These are phyloP conservation scores for Lucinisca nassula DNA, from an alignment of 2,888 invertebrate species.

Conservation along the genomic window DNA sequence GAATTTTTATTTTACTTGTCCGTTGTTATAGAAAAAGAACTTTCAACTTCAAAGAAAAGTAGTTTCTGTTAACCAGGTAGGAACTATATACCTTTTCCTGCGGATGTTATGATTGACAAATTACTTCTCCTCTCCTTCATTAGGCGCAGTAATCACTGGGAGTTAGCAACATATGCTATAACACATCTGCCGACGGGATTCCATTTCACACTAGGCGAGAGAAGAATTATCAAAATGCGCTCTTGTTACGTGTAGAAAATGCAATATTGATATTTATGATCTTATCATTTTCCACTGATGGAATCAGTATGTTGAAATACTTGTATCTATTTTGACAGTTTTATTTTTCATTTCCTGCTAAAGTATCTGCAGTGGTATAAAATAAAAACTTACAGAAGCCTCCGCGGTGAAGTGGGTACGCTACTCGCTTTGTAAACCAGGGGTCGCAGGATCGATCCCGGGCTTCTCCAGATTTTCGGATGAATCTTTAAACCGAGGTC, in stretches of 20 bases:
- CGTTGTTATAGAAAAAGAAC: too few species aligned
- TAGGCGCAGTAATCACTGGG: background rate
- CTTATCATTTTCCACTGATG: background rate
- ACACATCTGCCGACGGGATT: background rate
- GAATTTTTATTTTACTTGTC: too few species aligned
- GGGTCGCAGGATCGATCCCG: too few species aligned
- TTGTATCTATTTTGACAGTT: constrained; percentile 5
- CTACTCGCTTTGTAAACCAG: too few species aligned
- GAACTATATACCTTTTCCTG: background rate
- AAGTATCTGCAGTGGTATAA: too few species aligned
- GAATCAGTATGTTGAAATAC: background rate
- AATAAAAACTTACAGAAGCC: too few species aligned
- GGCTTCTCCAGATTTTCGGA: too few species aligned
- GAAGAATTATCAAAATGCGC: background rate
- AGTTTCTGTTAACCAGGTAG: background rate
- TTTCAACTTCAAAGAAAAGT: background rate
- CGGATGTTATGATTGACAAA: constrained; percentile 1
- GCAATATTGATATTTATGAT: background rate
- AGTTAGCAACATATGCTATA: background rate
- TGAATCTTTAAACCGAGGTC: too few species aligned
- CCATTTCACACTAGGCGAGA: background rate
- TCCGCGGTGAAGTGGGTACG: too few species aligned
- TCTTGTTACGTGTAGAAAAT: background rate
- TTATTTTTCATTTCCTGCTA: background rate
- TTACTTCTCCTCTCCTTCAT: background rate